Percentiles rank a stretch among this genome's conserved stretches.
These are phyloP conservation scores for Diplodus sargus DNA, from an alignment of 2,797 vertebrate genomes.

Conservation along the genomic window DNA sequence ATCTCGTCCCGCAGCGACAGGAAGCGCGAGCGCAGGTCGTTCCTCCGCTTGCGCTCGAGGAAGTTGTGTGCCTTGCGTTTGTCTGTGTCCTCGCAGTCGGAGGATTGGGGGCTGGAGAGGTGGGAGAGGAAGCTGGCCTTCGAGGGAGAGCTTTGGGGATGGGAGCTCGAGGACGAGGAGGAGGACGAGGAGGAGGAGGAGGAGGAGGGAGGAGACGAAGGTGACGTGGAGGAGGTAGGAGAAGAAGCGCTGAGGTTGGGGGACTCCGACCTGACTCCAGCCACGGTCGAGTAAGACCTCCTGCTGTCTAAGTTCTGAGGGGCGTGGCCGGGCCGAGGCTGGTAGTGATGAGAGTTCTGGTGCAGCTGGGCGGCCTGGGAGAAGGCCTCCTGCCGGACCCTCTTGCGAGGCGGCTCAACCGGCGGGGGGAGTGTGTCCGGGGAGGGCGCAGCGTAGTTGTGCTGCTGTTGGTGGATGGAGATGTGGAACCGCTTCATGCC, in stretches of 20 bases:
- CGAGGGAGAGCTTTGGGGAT: slow-evolving; percentile 60
- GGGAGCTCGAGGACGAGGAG: slow-evolving; percentile 43
- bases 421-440: slow-evolving; percentile 77
- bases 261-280: slow-evolving; percentile 58
- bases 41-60: slow-evolving; percentile 92
- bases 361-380: slow-evolving; percentile 24
- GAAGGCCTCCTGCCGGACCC: slow-evolving; percentile 75
- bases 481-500: slow-evolving; percentile 94
- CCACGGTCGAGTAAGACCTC: slow-evolving; percentile 62
- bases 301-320: slow-evolving; percentile 76
- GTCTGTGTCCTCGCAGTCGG: slow-evolving; percentile 92
- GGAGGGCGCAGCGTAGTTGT: slow-evolving; percentile 92
- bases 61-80: slow-evolving; percentile 95
- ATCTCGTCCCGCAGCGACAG: slow-evolving; percentile 92
- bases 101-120: slow-evolving; percentile 83
- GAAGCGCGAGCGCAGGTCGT: slow-evolving; percentile 93
- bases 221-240: slow-evolving; percentile 71
- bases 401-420: slow-evolving; percentile 78
- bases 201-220: slow-evolving; percentile 68
- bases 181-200: slow-evolving; percentile 19
- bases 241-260: slow-evolving; percentile 68
- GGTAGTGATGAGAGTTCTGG: slow-evolving; percentile 60
- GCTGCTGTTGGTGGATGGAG: slow-evolving; percentile 94
- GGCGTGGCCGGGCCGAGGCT: slow-evolving; percentile 70
- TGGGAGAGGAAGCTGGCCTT: slow-evolving; percentile 71